These are phyloP conservation scores for Penaeus vannamei DNA, from an alignment of 1,140 invertebrate species.

Conservation along the genomic window DNA sequence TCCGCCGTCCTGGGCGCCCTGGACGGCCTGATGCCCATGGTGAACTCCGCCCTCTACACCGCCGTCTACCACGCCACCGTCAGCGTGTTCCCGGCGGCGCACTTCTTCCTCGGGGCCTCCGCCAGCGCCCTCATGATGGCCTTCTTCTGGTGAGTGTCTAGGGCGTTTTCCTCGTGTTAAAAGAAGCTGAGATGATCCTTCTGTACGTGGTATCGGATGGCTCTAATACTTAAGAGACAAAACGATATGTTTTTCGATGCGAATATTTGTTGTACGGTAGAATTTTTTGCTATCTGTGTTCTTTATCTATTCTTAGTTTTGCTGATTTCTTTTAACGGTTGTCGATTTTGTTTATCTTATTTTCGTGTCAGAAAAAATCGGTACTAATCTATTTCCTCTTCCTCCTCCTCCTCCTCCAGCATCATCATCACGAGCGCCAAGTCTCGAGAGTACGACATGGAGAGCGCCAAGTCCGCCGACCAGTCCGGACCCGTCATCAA, in stretches of 20 bases:
- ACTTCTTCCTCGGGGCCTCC: constrained; percentile 62
- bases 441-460: constrained; percentile 53
- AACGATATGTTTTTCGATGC: too few species aligned
- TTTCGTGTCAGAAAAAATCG: too few species aligned
- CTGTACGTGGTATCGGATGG: neutral
- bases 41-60: constrained; percentile 63
- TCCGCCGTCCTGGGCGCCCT: constrained; percentile 67
- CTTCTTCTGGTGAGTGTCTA: constrained; percentile 56
- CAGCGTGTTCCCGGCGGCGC: constrained; percentile 60
- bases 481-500: constrained; percentile 35
- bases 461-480: constrained; percentile 25
- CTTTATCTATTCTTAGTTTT: too few species aligned
- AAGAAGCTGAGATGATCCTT: neutral
- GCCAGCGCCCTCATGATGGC: constrained; percentile 61
- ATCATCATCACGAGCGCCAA: constrained; percentile 34
- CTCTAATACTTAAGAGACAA: too few species aligned
- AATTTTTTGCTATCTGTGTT: too few species aligned
- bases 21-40: constrained; percentile 67
- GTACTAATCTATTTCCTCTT: neutral
- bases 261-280: too few species aligned
- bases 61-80: constrained; percentile 66
- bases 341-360: too few species aligned
- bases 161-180: neutral
- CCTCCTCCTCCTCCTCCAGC: neutral
- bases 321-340: too few species aligned